Conservation (phyloP, 2,113 vertebrate species). For the Chlorocebus sabaeus region DNA sequence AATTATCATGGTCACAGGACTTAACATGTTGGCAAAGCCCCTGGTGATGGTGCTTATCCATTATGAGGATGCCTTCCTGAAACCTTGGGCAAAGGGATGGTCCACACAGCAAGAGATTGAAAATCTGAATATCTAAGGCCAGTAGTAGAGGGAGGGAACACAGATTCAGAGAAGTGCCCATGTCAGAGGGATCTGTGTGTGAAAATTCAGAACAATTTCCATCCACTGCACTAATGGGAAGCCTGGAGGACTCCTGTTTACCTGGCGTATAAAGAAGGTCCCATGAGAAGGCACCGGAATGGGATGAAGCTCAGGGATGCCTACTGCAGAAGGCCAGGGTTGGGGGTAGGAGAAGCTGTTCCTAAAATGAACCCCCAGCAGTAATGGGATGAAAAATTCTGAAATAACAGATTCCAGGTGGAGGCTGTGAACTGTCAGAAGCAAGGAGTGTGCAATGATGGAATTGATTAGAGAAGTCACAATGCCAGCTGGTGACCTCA, state of each 20-base stretch:
- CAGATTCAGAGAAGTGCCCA: neutral
- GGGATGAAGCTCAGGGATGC: neutral
- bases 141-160: neutral
- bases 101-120: fast-evolving
- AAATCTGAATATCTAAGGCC: neutral
- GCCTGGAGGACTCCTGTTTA: neutral
- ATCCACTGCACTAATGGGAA: neutral
- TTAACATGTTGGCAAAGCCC: neutral
- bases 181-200: fast-evolving
- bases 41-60: fast-evolving
- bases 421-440: neutral
- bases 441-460: neutral
- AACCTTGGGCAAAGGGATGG: neutral
- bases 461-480: too few relatives aligned
- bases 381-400: neutral
- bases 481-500: neutral
- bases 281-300: neutral
- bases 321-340: neutral
- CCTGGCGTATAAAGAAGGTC: neutral
- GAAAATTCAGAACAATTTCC: neutral
- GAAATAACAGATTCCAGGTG: too few relatives aligned
- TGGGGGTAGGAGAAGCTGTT: neutral
- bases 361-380: neutral
- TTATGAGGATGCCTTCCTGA: fast-evolving
- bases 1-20: neutral